These are phyloP conservation scores for Entosphenus tridentatus DNA, from an alignment of 2,113 vertebrate genomes.

Conservation along the genomic window DNA sequence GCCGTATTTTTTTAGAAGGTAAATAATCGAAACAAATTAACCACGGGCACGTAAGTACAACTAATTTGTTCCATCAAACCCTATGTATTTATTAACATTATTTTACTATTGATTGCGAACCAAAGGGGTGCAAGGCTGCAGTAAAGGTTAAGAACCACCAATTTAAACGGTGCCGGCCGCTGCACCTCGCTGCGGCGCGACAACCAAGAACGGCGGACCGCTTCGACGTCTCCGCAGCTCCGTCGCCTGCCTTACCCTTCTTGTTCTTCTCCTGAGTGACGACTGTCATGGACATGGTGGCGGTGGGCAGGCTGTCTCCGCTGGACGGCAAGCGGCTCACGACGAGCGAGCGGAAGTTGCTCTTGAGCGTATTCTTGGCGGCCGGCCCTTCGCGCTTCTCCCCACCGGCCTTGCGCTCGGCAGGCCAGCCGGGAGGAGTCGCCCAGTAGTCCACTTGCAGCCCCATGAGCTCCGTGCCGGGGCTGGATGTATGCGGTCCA, in stretches of 20 bases:
- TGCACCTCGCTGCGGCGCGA: no score
- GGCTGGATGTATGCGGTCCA: slow-evolving; percentile 27
- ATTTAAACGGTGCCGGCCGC: no score
- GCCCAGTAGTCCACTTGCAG: slow-evolving; percentile 97
- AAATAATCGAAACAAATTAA: no score
- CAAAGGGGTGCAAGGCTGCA: no score
- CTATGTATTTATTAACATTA: no score
- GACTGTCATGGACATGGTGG: slow-evolving; percentile 72
- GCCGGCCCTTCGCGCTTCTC: slow-evolving; percentile 21
- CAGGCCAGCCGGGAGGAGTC: slow-evolving; percentile 28
- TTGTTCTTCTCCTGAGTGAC: slow-evolving; percentile 82
- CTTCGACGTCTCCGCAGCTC: no score
- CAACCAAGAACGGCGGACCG: no score
- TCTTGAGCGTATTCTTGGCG: slow-evolving; percentile 59
- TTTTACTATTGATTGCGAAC: no score
- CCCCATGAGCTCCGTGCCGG: slow-evolving; percentile 70
- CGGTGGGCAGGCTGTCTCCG: slow-evolving; percentile 43
- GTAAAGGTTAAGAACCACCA: no score
- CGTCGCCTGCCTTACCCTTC: slow-evolving; percentile 24
- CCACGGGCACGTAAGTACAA: no score
- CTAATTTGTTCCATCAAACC: no score
- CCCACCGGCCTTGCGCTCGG: slow-evolving; percentile 40
- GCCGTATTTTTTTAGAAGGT: no score
- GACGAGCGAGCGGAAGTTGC: slow-evolving; percentile 69
- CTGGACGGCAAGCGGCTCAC: slow-evolving; percentile 50